Percentiles rank a stretch among this genome's conserved stretches.
Evolutionary conservation across 2,888 invertebrate species (phyloP).

Genomic region (Hydrotaea diabolus): DNA sequence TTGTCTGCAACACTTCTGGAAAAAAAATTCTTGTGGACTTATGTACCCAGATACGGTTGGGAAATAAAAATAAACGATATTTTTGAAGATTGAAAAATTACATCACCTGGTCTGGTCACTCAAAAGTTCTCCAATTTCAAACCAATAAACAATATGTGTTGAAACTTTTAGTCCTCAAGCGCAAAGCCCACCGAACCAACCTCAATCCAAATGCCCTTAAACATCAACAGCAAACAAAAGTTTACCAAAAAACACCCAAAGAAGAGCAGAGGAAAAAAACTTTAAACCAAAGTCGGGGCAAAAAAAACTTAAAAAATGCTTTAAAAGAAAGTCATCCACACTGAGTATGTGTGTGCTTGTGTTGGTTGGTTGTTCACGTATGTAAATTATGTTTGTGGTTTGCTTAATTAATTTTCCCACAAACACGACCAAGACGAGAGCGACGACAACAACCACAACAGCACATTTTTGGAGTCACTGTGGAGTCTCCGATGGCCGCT

Average conservation of each 20-base stretch:
- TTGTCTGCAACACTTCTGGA: too few species aligned
- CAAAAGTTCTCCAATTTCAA: conserved; percentile 57
- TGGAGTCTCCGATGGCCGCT: conserved; percentile 22
- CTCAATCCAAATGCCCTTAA: conserved; percentile 25
- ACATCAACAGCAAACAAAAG: conserved; percentile 6
- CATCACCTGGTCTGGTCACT: conserved; percentile 1
- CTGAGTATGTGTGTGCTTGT: background rate
- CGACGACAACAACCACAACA: background rate
- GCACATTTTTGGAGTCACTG: too few species aligned
- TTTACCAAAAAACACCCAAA: too few species aligned
- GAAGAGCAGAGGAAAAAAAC: conserved; percentile 30
- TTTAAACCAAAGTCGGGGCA: background rate
- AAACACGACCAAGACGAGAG: conserved; percentile 48
- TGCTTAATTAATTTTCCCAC: conserved; percentile 67
- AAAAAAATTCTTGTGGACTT: too few species aligned
- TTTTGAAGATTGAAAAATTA: too few species aligned
- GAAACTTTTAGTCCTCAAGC: conserved; percentile 63
- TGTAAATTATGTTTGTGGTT: conserved; percentile 66
- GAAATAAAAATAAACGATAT: too few species aligned
- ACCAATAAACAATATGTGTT: conserved; percentile 65
- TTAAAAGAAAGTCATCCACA: conserved; percentile 55
- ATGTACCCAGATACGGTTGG: too few species aligned
- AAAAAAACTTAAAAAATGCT: conserved; percentile 44
- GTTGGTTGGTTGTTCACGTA: conserved; percentile 32
- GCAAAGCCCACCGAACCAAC: conserved; percentile 39